Evolutionary conservation across 2,797 vertebrate species (phyloP).

Genomic region (Myoxocephalus aenaeus): DNA sequence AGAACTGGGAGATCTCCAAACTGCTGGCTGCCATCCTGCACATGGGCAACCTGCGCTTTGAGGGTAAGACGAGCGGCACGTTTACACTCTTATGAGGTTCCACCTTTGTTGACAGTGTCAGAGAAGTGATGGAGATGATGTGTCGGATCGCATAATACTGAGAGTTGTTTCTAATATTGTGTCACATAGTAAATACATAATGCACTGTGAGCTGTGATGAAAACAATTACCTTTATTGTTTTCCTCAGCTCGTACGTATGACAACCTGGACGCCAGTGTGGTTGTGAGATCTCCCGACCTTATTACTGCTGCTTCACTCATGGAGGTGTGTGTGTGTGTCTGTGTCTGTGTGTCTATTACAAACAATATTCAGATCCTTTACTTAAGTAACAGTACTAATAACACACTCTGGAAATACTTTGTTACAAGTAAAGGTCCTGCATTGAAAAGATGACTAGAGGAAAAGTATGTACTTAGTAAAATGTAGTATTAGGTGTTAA

Average conservation of each 20-base stretch:
- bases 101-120: neutral
- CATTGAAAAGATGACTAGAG: neutral
- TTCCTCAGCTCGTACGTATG: slow-evolving; percentile 88
- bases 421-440: neutral
- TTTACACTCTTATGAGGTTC: neutral
- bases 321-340: slow-evolving; percentile 86
- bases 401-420: neutral
- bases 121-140: neutral
- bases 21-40: slow-evolving; percentile 95
- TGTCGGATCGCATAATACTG: neutral
- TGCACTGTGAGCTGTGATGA: neutral
- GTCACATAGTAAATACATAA: neutral
- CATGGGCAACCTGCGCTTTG: slow-evolving; percentile 95
- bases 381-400: neutral
- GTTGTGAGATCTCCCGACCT: slow-evolving; percentile 91
- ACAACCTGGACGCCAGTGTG: slow-evolving; percentile 95
- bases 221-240: neutral
- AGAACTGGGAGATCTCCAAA: slow-evolving; percentile 98
- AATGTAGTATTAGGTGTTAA: no score
- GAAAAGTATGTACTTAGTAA: no score
- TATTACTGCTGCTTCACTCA: slow-evolving; percentile 87
- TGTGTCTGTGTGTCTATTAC: neutral
- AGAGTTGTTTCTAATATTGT: neutral
- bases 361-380: neutral
- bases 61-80: slow-evolving; percentile 79